These are phyloP conservation scores for Arizona elegans DNA, from an alignment of 2,113 vertebrate species.

Conservation along the genomic window DNA sequence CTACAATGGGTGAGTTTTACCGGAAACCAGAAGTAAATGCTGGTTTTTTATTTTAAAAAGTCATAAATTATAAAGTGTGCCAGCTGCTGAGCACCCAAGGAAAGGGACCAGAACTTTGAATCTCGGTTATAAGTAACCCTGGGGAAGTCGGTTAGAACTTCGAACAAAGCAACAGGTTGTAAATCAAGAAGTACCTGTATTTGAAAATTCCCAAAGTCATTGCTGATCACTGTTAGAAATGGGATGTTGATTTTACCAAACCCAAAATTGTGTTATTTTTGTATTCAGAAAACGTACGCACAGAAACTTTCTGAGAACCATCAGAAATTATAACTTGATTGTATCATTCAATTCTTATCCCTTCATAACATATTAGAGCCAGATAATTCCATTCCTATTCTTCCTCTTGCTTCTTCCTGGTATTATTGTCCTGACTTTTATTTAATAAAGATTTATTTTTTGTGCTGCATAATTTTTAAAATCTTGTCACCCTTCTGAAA, in stretches of 20 bases:
- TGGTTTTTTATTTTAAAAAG: neutral
- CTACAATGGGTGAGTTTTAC: neutral
- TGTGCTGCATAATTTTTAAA: slow-evolving; percentile 71
- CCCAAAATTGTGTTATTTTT: neutral
- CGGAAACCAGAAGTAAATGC: neutral
- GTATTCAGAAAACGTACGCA: neutral
- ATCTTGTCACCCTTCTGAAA: slow-evolving; percentile 64
- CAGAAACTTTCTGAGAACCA: neutral
- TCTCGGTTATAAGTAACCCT: neutral
- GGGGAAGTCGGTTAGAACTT: neutral
- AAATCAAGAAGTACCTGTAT: neutral
- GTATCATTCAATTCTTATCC: neutral
- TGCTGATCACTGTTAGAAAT: neutral
- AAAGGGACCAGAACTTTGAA: neutral
- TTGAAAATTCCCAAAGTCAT: neutral
- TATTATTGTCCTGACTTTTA: slow-evolving; percentile 57
- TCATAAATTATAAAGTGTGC: neutral
- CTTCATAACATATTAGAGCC: neutral
- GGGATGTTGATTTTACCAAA: neutral
- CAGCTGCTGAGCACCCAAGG: neutral
- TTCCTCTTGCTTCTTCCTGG: neutral
- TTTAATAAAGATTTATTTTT: slow-evolving; percentile 74
- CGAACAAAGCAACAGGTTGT: neutral
- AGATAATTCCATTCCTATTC: neutral
- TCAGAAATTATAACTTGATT: neutral